Evolutionary conservation across 1,140 invertebrate genomes (phyloP).

Genomic region (Odontomachus brunneus): DNA sequence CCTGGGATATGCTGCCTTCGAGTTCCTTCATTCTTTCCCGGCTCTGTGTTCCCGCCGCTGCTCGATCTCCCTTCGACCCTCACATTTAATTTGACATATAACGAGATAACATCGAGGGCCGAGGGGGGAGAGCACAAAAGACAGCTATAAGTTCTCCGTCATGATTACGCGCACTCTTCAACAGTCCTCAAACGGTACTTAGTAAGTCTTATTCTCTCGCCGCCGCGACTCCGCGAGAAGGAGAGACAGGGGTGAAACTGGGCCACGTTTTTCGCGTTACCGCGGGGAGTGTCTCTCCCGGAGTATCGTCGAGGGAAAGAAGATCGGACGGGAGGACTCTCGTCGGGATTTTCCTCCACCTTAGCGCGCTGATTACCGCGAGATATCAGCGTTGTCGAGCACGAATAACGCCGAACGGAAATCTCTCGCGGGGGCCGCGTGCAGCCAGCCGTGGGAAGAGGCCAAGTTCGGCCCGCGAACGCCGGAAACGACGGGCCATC

Average conservation of each 20-base stretch:
- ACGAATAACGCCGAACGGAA: slow-evolving; percentile 52
- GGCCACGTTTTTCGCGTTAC: not conserved
- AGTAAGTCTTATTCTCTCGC: slow-evolving; percentile 24
- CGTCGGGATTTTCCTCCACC: slow-evolving; percentile 37
- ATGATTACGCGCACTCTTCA: slow-evolving; percentile 3
- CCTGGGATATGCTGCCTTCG: not conserved
- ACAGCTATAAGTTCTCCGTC: slow-evolving; percentile 7
- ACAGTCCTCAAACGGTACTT: slow-evolving; percentile 30
- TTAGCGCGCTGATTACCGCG: slow-evolving; percentile 54
- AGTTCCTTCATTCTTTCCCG: not conserved
- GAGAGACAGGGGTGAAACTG: no score
- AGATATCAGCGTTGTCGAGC: slow-evolving; percentile 40
- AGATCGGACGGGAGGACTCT: slow-evolving; percentile 39
- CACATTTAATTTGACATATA: not conserved
- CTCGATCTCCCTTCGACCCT: not conserved
- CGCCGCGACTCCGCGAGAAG: not conserved
- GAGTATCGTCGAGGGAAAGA: slow-evolving; percentile 13
- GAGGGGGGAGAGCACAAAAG: not conserved
- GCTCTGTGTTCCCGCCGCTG: not conserved
- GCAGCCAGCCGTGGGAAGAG: slow-evolving; percentile 20
- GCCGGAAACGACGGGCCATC: slow-evolving; percentile 34
- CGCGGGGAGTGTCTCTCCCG: slow-evolving; percentile 6
- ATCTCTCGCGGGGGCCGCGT: slow-evolving; percentile 16
- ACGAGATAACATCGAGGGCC: not conserved
- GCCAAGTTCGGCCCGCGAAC: slow-evolving; percentile 8